Evolutionary conservation across 2,113 vertebrate species (phyloP), one percentile per base, ranked within the genome.

Genomic region (Lutjanus erythropterus): DNA sequence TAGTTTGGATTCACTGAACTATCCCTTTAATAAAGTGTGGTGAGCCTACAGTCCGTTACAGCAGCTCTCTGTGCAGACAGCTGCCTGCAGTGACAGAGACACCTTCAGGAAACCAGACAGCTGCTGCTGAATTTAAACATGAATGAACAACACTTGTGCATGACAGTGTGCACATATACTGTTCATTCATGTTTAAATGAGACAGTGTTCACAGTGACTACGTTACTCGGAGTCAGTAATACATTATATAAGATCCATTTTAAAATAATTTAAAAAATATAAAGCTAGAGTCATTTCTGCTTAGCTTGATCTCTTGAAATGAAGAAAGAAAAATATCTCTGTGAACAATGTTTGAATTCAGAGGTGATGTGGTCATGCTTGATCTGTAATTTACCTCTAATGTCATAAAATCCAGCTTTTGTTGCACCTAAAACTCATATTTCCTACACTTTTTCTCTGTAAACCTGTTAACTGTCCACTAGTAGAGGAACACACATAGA

Each of bases 41-140:
- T 52, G 18, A 25, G 44, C 56, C 35, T 64, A 44, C 31, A 55
- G 52, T 33, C n/a, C 12, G 15, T 18, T 7, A 9, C 69, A 23
- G 41, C 16, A 19, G 73, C 44, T 12, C n/a, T 66, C 19, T 21
- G 18, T 53, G 31, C 1, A 49, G 67, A 59, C 66, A 71, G 67
- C 61, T 76, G 66, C 73, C 3, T 31, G 42, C 59, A 80, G 6
- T 47, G 19, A 31, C 37, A 39, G 31, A 21, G 16, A 33, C 19
- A 55, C 9, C 29, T 46, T 35, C 29, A 72, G 27, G 1, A 29
- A 23, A 47, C 39, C 47, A 56, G 9, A 8, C 50, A 25, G 33
- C 71, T 41, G 31, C 41, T 18, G 16, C 35, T n/a, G n/a, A n/a
- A 69, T 77, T 65, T 59, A 37, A 65, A 60, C 50, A 60, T 70